phyloP scores from a whole-genome alignment of 2,113 vertebrate genomes.

The Nyctereutes procyonoides region DNA sequence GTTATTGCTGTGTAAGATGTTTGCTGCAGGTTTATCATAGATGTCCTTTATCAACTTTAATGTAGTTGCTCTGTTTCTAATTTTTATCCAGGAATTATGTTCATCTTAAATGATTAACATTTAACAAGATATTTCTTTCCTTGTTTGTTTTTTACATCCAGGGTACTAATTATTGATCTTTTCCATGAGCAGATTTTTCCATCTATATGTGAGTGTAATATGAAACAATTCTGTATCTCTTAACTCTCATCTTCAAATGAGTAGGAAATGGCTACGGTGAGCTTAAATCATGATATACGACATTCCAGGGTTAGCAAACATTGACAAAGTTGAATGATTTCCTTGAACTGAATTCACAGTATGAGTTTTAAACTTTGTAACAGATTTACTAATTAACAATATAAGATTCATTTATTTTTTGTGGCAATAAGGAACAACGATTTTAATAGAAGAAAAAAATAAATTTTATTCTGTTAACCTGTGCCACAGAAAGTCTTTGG shows the following conservation, averaged over 20 bases:
- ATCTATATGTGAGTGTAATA: neutral
- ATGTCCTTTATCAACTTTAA: neutral
- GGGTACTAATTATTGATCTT: neutral
- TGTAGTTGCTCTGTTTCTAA: neutral
- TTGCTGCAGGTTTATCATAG: neutral
- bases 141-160: neutral
- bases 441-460: neutral
- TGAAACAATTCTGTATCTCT: neutral
- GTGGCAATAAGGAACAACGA: neutral
- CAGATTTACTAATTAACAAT: neutral
- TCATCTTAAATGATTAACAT: neutral
- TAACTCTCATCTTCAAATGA: neutral
- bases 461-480: neutral
- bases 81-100: neutral
- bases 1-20: neutral
- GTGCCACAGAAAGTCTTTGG: neutral
- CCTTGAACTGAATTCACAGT: neutral
- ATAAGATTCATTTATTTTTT: neutral
- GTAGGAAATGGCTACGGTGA: neutral
- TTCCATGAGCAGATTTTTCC: neutral
- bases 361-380: neutral
- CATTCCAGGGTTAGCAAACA: neutral
- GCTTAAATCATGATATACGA: neutral
- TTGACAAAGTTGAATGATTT: neutral
- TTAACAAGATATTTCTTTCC: neutral